Conservation (phyloP, 2,113 vertebrate genomes). For the Prietella phreatophila region DNA sequence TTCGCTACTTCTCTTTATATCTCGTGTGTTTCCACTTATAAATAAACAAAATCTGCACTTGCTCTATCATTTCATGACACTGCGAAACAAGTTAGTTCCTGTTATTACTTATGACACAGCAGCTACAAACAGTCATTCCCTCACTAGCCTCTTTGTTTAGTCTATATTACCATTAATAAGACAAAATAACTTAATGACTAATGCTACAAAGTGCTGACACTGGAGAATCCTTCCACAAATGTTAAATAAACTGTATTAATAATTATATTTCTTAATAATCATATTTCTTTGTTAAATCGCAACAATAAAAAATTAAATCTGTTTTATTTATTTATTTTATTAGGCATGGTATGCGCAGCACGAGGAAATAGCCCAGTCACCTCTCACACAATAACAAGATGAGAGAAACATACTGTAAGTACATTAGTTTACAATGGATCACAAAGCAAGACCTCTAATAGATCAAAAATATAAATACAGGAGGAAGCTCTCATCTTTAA, state of each 20-base stretch:
- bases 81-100: neutral
- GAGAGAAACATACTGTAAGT: conserved; percentile 32
- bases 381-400: neutral
- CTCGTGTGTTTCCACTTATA: neutral
- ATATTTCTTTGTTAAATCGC: neutral
- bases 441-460: conserved; percentile 20
- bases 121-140: neutral
- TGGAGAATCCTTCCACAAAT: neutral
- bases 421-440: conserved; percentile 15
- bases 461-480: conserved; percentile 37
- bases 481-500: conserved; percentile 38
- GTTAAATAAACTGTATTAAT: neutral
- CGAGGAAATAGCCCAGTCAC: neutral
- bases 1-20: neutral
- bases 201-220: neutral
- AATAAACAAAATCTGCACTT: neutral
- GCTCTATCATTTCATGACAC: neutral
- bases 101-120: neutral
- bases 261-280: neutral
- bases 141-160: neutral
- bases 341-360: neutral
- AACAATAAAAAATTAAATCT: neutral
- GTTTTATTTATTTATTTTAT: neutral
- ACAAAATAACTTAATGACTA: neutral
- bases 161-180: neutral